Evolutionary conservation across 2,113 vertebrate genomes (phyloP).

Genomic region (Heterotilapia buettikoferi): DNA sequence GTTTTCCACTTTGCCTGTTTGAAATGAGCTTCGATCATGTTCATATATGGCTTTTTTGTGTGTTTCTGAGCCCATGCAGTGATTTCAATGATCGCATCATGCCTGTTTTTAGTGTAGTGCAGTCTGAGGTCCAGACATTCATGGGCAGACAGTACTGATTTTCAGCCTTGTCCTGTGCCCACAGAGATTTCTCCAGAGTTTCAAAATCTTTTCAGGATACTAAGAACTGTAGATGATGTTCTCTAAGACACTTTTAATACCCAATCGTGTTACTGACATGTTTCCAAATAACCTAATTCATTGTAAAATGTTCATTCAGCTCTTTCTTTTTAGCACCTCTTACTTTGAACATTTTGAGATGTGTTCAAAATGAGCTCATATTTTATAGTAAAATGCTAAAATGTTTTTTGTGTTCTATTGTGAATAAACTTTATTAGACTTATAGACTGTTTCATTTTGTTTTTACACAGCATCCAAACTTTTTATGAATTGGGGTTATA

Average conservation of each 20-base stretch:
- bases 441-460: neutral
- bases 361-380: neutral
- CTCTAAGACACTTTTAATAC: neutral
- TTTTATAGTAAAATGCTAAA: neutral
- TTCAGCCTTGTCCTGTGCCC: neutral
- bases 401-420: neutral
- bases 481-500: neutral
- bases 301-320: neutral
- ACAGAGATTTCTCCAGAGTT: neutral
- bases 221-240: neutral
- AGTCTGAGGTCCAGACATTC: neutral
- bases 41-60: neutral
- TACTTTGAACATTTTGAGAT: neutral
- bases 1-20: neutral
- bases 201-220: neutral
- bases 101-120: neutral
- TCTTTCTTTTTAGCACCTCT: neutral
- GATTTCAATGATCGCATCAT: neutral
- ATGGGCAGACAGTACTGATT: neutral
- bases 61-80: neutral
- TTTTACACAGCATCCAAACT: neutral
- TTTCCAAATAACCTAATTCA: neutral
- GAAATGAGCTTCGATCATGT: neutral
- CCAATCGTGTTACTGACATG: neutral
- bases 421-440: neutral